phyloP scores from a whole-genome alignment of 64 coral and sea anemone species.

The Montipora sp. region DNA sequence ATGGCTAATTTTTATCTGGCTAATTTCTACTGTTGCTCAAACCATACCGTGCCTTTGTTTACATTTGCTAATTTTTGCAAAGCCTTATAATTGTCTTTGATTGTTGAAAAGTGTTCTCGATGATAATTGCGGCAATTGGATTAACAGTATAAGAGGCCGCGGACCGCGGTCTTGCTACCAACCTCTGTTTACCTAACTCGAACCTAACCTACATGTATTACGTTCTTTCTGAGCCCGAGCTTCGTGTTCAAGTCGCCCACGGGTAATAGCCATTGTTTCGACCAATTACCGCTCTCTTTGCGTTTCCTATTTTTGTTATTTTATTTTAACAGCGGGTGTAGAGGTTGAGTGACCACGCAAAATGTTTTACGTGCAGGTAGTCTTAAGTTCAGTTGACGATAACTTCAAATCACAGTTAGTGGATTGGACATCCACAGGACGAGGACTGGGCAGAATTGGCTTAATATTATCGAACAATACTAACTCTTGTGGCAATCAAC shows the following conservation, averaged over 20 bases:
- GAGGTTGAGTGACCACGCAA: not conserved
- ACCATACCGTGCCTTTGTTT: conserved; percentile 21
- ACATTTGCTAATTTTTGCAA: not conserved
- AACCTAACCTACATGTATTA: not conserved
- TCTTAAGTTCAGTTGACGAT: not conserved
- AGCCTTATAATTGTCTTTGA: not conserved
- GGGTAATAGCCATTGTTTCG: conserved; percentile 7
- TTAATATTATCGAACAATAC: not conserved
- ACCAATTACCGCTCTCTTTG: conserved; percentile 27
- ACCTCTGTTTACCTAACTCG: not conserved
- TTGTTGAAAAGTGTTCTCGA: not conserved
- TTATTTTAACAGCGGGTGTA: not conserved
- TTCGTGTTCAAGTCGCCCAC: not conserved
- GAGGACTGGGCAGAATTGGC: not conserved
- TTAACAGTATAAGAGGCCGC: too few relatives aligned
- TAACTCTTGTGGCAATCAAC: not conserved
- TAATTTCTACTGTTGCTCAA: conserved; percentile 13
- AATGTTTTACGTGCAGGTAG: not conserved
- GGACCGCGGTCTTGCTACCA: not conserved
- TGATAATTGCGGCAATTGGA: not conserved
- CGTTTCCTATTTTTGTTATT: conserved; percentile 12
- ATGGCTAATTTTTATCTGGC: not conserved
- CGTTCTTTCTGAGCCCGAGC: not conserved
- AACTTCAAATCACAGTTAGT: too few relatives aligned
- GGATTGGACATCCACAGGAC: not conserved